Percentiles rank a stretch among this genome's conserved stretches.
Conservation (phyloP, 2,113 vertebrate genomes). For the Turdus rufiventris region DNA sequence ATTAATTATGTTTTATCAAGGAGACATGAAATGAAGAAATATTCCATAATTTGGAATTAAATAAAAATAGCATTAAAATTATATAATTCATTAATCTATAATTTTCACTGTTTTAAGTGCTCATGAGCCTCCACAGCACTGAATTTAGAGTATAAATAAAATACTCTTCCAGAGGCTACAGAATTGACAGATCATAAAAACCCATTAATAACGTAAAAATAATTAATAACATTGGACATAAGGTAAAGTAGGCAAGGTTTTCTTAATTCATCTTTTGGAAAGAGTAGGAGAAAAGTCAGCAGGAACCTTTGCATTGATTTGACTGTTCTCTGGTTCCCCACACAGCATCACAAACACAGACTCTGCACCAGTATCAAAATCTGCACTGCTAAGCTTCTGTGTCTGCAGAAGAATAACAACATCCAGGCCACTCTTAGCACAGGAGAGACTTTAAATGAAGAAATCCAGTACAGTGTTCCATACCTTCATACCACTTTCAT, state of each 20-base stretch:
- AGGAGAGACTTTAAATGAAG: not conserved
- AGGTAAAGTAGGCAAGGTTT: not conserved
- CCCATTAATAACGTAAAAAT: not conserved
- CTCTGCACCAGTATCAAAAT: not conserved
- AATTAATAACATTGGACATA: not conserved
- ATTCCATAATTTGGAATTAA: not conserved
- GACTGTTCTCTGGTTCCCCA: not conserved
- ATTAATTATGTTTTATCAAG: not conserved
- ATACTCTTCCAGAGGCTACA: not conserved
- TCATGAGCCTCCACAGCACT: not conserved
- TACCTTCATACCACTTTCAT: not conserved
- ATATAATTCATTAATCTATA: not conserved
- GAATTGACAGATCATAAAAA: not conserved
- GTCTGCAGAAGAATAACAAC: not conserved
- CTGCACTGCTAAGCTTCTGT: not conserved
- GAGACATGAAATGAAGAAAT: not conserved
- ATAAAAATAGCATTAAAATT: not conserved
- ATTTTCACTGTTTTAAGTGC: not conserved
- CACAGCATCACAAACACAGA: not conserved
- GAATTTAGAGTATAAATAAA: not conserved
- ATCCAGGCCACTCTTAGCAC: not conserved
- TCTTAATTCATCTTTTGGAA: not conserved
- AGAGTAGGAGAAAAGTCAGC: not conserved
- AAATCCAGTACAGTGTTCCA: not conserved
- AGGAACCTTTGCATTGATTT: not conserved